phyloP scores from a whole-genome alignment of 2,113 vertebrate genomes.

The Garra rufa region DNA sequence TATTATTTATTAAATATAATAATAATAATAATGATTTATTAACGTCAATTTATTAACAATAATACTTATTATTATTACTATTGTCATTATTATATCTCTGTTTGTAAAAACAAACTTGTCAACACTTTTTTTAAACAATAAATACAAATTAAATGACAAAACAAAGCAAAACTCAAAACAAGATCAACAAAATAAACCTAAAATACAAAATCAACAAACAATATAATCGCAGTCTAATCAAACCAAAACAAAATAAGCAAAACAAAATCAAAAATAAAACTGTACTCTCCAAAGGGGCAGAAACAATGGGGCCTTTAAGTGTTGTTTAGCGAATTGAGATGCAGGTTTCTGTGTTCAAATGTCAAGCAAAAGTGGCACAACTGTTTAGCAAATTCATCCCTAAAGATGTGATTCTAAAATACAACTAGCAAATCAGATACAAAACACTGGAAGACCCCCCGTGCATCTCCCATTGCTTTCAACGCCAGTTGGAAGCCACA shows the following conservation, averaged over 20 bases:
- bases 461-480: slow-evolving; percentile 25
- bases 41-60: no score
- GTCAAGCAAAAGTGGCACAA: background rate
- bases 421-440: slow-evolving; percentile 38
- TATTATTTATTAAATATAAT: no score
- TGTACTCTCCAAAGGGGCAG: background rate
- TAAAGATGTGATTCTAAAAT: slow-evolving; percentile 15
- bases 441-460: slow-evolving; percentile 31
- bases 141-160: no score
- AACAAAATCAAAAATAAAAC: background rate
- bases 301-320: background rate
- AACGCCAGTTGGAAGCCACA: slow-evolving; percentile 44
- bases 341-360: background rate
- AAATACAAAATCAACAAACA: background rate
- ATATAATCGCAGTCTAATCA: background rate
- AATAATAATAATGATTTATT: no score
- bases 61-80: no score
- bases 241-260: background rate
- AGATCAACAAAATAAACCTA: background rate
- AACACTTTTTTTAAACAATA: no score
- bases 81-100: no score
- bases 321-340: background rate
- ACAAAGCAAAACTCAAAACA: no score
- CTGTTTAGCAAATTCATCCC: slow-evolving; percentile 5
- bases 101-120: no score